Evolutionary conservation across 2,797 vertebrate genomes (phyloP).

Genomic region (Channallabes apus): DNA sequence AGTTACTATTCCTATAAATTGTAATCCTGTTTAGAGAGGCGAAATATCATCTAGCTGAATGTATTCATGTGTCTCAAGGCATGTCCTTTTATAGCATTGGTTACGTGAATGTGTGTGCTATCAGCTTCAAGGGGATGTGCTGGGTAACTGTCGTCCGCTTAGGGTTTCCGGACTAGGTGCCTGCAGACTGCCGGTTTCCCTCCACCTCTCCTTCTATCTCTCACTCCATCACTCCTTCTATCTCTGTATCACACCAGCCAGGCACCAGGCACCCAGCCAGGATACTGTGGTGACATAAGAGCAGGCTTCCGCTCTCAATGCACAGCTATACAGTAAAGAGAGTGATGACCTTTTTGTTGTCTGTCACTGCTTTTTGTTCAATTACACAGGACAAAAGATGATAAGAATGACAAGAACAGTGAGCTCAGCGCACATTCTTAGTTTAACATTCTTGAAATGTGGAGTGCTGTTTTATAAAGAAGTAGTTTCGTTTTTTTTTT

Average conservation of each 20-base stretch:
- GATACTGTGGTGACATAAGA: conserved; percentile 90
- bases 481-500: neutral
- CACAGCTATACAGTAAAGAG: conserved; percentile 56
- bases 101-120: conserved; percentile 31
- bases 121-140: conserved; percentile 65
- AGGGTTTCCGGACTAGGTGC: conserved; percentile 72
- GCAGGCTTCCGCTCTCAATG: conserved; percentile 66
- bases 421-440: neutral
- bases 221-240: conserved; percentile 55
- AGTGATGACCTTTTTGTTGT: conserved; percentile 15
- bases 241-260: conserved; percentile 76
- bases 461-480: neutral
- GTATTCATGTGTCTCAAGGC: neutral
- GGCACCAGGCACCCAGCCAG: conserved; percentile 91
- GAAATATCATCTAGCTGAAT: neutral
- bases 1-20: neutral
- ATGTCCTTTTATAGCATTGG: conserved; percentile 24
- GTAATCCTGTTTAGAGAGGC: neutral
- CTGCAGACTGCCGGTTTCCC: conserved; percentile 61
- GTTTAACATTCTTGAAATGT: neutral
- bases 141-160: conserved; percentile 72
- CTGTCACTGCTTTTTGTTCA: neutral
- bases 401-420: neutral
- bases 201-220: conserved; percentile 58
- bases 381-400: neutral